A percentile compares a stretch with the other conserved stretches of the same genome.
Conservation (phyloP, 2,888 invertebrate genomes). For the Altica lythri region DNA sequence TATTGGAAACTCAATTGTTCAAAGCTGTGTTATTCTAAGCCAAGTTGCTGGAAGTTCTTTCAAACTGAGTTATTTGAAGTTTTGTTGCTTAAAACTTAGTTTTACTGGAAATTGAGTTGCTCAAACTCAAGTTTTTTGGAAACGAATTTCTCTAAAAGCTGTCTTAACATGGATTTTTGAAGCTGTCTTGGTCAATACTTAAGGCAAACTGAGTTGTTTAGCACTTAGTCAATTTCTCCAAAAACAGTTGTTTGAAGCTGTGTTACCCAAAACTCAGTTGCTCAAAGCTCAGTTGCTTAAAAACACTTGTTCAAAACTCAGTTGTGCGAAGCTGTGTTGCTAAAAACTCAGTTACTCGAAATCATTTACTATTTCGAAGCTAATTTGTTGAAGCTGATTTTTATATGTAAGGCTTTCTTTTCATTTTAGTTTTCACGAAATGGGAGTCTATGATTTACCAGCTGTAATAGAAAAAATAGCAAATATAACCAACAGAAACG, state of each 20-base stretch:
- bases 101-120: no score
- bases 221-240: neutral
- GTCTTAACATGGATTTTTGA: no score
- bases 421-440: constrained; percentile 77
- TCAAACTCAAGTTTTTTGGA: no score
- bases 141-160: no score
- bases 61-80: no score
- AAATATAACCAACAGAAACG: constrained; percentile 54
- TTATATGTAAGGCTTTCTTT: neutral
- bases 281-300: neutral
- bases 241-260: neutral
- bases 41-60: no score
- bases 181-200: no score
- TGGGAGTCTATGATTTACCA: constrained; percentile 81
- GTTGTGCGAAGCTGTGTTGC: neutral
- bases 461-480: constrained; percentile 76
- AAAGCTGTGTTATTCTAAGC: no score
- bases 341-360: neutral
- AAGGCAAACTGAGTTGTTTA: no score
- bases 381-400: neutral
- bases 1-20: no score
- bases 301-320: no score
- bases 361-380: neutral
- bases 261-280: neutral
- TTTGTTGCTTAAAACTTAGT: no score